Evolutionary conservation across 2,797 vertebrate species (phyloP).

Genomic region (Sebastes flavidus): DNA sequence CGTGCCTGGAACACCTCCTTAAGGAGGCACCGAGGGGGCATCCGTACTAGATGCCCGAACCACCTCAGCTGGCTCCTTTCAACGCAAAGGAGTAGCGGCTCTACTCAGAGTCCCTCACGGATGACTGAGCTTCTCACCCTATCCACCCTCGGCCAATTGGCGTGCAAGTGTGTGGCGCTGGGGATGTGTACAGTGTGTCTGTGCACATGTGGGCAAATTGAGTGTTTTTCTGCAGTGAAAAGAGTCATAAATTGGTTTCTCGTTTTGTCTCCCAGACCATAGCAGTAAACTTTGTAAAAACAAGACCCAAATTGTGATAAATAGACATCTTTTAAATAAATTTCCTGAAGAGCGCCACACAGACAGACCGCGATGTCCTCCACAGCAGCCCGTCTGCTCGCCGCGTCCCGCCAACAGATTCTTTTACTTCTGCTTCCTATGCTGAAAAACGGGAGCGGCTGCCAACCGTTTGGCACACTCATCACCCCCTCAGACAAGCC

Average conservation of each 20-base stretch:
- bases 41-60: too few relatives aligned
- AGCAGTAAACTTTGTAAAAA: background rate
- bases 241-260: background rate
- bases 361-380: conserved; percentile 27
- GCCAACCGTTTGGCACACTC: conserved; percentile 68
- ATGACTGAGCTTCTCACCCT: too few relatives aligned
- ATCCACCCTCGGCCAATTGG: background rate
- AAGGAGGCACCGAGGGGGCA: too few relatives aligned
- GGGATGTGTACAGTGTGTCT: background rate
- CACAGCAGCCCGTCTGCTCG: conserved; percentile 46
- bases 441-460: conserved; percentile 40
- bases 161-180: background rate
- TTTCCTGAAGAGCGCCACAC: conserved; percentile 4
- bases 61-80: too few relatives aligned
- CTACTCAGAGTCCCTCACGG: too few relatives aligned
- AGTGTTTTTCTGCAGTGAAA: background rate
- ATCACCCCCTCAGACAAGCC: conserved; percentile 49
- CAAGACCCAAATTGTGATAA: background rate
- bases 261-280: too few relatives aligned
- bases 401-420: conserved; percentile 57
- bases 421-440: conserved; percentile 63
- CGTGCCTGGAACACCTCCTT: too few relatives aligned
- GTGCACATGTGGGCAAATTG: background rate
- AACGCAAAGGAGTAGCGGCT: too few relatives aligned
- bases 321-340: background rate